phyloP scores from a whole-genome alignment of 2,888 invertebrate genomes.

The Zaprionus obscuricornis region DNA sequence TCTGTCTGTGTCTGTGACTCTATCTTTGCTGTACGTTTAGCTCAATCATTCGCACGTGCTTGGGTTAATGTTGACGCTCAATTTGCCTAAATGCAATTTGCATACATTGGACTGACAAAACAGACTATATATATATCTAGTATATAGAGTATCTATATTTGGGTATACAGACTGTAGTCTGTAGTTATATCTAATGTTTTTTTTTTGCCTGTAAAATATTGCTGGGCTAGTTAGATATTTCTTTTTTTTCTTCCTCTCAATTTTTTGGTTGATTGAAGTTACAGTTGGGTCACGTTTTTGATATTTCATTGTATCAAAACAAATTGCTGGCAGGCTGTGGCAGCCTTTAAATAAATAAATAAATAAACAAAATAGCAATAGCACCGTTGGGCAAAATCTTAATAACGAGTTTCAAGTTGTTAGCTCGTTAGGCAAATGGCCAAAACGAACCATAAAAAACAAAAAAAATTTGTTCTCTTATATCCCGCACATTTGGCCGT shows the following conservation, averaged over 20 bases:
- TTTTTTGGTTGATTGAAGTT: too few species aligned
- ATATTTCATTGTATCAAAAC: conserved; percentile 79
- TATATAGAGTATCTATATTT: not conserved
- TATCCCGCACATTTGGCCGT: conserved; percentile 43
- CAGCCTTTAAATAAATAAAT: conserved; percentile 71
- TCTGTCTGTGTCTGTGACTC: not conserved
- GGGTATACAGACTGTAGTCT: not conserved
- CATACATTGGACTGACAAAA: conserved; percentile 52
- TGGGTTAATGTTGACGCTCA: conserved; percentile 62
- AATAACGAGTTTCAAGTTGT: conserved; percentile 44
- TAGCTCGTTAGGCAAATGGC: conserved; percentile 69
- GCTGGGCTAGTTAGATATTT: conserved; percentile 26
- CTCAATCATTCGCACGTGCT: conserved; percentile 73
- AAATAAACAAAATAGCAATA: conserved; percentile 16
- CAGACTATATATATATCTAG: not conserved
- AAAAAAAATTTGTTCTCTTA: too few species aligned
- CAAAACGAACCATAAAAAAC: conserved; percentile 44
- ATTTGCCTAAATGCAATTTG: conserved; percentile 68
- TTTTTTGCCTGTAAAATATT: conserved; percentile 40
- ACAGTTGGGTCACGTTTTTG: conserved; percentile 74
- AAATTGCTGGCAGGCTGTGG: conserved; percentile 59
- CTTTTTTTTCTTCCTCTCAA: conserved; percentile 9
- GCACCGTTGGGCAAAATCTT: conserved; percentile 32
- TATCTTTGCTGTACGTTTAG: not conserved
- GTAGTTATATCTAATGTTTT: not conserved